A percentile compares a stretch with the other conserved stretches of the same genome.
Conservation (phyloP, 2,113 vertebrate species). For the Catharus minimus region DNA sequence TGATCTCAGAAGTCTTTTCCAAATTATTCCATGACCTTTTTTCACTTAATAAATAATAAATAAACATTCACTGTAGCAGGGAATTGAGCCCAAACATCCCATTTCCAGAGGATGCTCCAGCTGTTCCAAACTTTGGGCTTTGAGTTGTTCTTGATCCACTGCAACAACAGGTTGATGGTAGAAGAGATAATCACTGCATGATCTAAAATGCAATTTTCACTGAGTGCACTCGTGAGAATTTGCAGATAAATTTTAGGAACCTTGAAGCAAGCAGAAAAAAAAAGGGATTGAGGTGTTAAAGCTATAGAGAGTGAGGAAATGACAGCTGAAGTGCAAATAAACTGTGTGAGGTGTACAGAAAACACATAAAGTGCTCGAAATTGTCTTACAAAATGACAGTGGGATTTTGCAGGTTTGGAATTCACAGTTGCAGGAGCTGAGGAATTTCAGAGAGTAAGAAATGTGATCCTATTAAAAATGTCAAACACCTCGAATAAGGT, state of each 20-base stretch:
- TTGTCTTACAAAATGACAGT: not conserved
- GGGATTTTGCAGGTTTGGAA: not conserved
- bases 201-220: not conserved
- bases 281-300: not conserved
- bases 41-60: not conserved
- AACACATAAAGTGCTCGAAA: not conserved
- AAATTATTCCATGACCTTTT: not conserved
- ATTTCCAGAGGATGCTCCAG: not conserved
- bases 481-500: not conserved
- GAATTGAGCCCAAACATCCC: not conserved
- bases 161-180: not conserved
- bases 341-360: not conserved
- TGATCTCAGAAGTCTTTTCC: not conserved
- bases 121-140: not conserved
- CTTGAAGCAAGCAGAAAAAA: not conserved
- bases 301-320: not conserved
- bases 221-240: fast-evolving
- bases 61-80: not conserved
- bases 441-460: not conserved
- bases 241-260: not conserved
- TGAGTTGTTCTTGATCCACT: not conserved
- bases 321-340: not conserved
- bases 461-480: not conserved
- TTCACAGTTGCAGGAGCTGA: not conserved
- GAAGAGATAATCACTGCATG: not conserved